These are phyloP conservation scores for Esperia sulphurella DNA, from an alignment of 2,888 invertebrate species.

Conservation along the genomic window DNA sequence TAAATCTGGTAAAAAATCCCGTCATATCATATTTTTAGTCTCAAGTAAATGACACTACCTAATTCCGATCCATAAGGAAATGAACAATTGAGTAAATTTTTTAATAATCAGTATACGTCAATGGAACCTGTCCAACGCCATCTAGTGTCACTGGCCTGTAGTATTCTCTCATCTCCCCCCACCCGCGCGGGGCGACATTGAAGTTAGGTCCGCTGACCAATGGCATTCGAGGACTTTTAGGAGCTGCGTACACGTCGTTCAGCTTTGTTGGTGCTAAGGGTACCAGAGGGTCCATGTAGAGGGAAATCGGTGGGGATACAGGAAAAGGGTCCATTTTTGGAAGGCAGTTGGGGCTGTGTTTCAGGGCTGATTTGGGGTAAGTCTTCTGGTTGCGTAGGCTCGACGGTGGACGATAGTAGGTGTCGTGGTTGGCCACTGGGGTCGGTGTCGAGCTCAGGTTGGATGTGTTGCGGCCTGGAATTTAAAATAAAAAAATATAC, in stretches of 20 bases:
- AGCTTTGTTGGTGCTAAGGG: conserved; percentile 68
- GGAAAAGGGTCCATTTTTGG: conserved; percentile 76
- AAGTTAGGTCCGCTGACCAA: conserved; percentile 82
- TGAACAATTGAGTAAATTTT: no score
- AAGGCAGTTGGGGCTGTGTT: conserved; percentile 47
- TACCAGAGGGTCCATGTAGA: conserved; percentile 54
- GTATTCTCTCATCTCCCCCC: conserved; percentile 84
- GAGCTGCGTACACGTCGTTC: conserved; percentile 69
- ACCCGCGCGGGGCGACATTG: conserved; percentile 91
- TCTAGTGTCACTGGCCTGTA: conserved; percentile 88
- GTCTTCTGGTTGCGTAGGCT: conserved; percentile 69
- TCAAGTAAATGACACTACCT: no score
- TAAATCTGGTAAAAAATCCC: no score
- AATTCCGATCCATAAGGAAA: no score
- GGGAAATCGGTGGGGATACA: conserved; percentile 51
- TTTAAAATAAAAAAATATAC: background rate
- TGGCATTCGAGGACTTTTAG: conserved; percentile 60
- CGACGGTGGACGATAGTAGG: conserved; percentile 72
- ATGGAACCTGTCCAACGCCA: conserved; percentile 56
- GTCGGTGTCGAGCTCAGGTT: conserved; percentile 64
- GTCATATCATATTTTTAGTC: no score
- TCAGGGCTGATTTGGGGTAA: conserved; percentile 67
- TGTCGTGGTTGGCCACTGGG: conserved; percentile 70
- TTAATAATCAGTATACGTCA: conserved; percentile 77
- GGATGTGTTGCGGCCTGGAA: conserved; percentile 73